Base-by-base conservation (phyloP, 2,797 vertebrate genomes). In the Lagorchestes hirsutus region DNA sequence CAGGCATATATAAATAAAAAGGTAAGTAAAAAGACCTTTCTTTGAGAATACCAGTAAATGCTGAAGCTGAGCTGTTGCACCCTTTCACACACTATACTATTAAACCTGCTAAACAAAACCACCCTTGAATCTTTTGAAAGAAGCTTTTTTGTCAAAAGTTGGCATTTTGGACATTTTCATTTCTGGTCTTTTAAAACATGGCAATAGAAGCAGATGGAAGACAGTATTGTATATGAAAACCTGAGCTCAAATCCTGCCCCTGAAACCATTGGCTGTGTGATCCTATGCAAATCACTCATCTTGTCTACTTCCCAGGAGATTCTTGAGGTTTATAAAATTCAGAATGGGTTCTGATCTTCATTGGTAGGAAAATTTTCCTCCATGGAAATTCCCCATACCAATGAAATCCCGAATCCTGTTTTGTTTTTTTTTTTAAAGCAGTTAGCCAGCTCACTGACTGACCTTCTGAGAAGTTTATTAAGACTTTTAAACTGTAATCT, bases 151-250 rank as follows among this genome's bases (percentile, higher is more conserved):
- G 34, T n/a, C n/a, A 74, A n/a, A 74, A n/a, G 34, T 74, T 18
- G 11, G 24, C 18, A 82, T 82, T 82, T 0, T 82, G 67, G 18
- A 40, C 8, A 46, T 46, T 82, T 82, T 67, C n/a, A 34, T 82
- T 11, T 96, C 95, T 62, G 82, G 92, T 95, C 55, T 92, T 58
- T 96, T 95, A 91, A 95, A 94, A 82, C 55, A 62, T 93, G 40
- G 57, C 94, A 24, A n/a, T 52, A 55, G 52, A 28, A 54, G 27
- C 91, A 29, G 31, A 94, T 91, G 52, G 11, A 50, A 82, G 16
- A 46, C 18, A 46, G n/a, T 40, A 46, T 46, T 24, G 6, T 46
- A 40, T 82, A 46, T 40, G 67, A 46, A 82, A 8, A 82, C 6
- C 14, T 40, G n/a, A 74, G 67, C 40, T 74, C 67, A 40, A 74